Conservation (phyloP, 2,888 invertebrate genomes). For the Chrysopilus asiliformis region DNA sequence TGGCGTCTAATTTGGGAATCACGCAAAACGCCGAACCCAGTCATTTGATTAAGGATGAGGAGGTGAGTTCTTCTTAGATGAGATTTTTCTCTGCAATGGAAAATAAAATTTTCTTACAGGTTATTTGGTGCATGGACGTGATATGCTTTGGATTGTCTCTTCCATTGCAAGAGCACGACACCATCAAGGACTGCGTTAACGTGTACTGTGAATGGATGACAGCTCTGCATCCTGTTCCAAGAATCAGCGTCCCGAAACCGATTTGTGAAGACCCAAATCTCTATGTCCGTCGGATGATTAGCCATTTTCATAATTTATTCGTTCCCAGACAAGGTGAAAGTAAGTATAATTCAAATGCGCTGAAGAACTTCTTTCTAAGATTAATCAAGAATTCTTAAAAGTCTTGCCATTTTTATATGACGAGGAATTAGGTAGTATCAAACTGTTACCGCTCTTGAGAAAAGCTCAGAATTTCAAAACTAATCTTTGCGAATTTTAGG, state of each 20-base stretch:
- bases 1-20: slow-evolving; percentile 49
- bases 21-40: slow-evolving; percentile 76
- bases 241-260: slow-evolving; percentile 78
- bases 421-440: slow-evolving; percentile 63
- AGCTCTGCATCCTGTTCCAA: slow-evolving; percentile 68
- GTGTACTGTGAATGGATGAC: slow-evolving; percentile 96
- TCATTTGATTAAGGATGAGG: slow-evolving; percentile 65
- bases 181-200: slow-evolving; percentile 89
- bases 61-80: slow-evolving; percentile 41
- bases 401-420: slow-evolving; percentile 83
- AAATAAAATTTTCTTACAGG: slow-evolving; percentile 39
- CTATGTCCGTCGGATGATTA: slow-evolving; percentile 80
- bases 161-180: slow-evolving; percentile 82
- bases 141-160: slow-evolving; percentile 85
- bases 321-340: slow-evolving; percentile 87
- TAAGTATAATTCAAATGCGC: no score
- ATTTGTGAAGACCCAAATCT: slow-evolving; percentile 79
- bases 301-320: slow-evolving; percentile 88
- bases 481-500: slow-evolving; percentile 39
- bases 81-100: neutral
- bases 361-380: neutral
- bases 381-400: slow-evolving; percentile 38
- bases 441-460: neutral
- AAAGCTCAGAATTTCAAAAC: neutral
- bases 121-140: slow-evolving; percentile 75